These are phyloP conservation scores for Listrodromus nycthemerus DNA, from an alignment of 2,888 invertebrate genomes.

Conservation along the genomic window DNA sequence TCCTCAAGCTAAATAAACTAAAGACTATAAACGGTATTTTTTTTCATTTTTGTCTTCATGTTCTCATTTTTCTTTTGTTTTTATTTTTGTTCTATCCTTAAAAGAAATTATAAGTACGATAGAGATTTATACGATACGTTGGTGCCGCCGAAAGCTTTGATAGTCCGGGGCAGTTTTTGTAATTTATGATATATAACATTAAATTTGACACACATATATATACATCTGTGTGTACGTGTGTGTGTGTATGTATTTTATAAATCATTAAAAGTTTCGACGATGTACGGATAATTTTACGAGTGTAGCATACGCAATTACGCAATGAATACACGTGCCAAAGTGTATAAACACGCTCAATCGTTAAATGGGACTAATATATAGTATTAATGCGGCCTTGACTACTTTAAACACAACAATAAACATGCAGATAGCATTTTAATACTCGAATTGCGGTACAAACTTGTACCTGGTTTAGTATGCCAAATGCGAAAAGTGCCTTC, in stretches of 20 bases:
- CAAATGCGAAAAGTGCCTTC: not conserved
- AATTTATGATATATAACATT: not conserved
- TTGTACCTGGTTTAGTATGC: not conserved
- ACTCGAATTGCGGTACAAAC: not conserved
- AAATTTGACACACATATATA: not conserved
- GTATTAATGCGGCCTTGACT: not conserved
- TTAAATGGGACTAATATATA: not conserved
- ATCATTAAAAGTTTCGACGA: not conserved
- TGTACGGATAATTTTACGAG: not conserved
- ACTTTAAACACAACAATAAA: not conserved
- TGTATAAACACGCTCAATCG: not conserved
- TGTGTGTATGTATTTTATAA: too few relatives aligned
- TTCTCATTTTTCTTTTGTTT: not conserved
- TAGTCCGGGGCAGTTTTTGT: not conserved
- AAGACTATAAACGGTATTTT: not conserved
- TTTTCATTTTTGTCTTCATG: not conserved
- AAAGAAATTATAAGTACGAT: not conserved
- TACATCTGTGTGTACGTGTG: too few relatives aligned
- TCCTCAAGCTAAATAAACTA: not conserved
- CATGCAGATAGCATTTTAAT: not conserved
- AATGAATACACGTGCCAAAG: slow-evolving; percentile 10
- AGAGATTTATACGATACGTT: slow-evolving; percentile 7
- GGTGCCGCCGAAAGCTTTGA: slow-evolving; percentile 5
- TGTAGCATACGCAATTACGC: not conserved
- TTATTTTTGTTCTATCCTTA: not conserved